Evolutionary conservation across 2,888 invertebrate species (phyloP).

Genomic region (Steinernema carpocapsae): DNA sequence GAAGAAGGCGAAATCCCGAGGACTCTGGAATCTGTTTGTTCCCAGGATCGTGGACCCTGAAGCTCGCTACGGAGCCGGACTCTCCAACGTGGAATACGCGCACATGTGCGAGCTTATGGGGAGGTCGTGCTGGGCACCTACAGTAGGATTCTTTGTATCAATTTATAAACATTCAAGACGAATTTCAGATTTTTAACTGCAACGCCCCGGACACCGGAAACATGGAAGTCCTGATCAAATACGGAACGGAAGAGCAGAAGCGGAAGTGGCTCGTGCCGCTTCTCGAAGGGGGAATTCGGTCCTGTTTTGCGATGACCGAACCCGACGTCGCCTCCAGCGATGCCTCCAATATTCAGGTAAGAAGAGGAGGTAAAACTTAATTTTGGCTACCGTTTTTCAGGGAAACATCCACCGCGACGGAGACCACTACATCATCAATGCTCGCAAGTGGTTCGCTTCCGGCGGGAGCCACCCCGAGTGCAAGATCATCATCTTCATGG

Average conservation of each 20-base stretch:
- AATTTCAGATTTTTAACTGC: slow-evolving; percentile 71
- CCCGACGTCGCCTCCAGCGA: slow-evolving; percentile 71
- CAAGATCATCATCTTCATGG: slow-evolving; percentile 72
- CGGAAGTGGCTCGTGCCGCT: slow-evolving; percentile 69
- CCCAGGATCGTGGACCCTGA: slow-evolving; percentile 70
- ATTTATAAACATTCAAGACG: too few relatives aligned
- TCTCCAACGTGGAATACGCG: slow-evolving; percentile 72
- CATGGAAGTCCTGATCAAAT: slow-evolving; percentile 72
- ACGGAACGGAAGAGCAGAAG: slow-evolving; percentile 71
- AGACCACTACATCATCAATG: slow-evolving; percentile 71
- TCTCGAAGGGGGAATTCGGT: slow-evolving; percentile 70
- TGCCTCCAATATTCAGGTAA: slow-evolving; percentile 71
- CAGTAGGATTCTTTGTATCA: neutral
- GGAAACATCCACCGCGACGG: slow-evolving; percentile 70
- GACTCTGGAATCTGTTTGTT: slow-evolving; percentile 72
- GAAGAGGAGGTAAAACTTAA: neutral
- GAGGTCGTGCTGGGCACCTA: slow-evolving; percentile 67
- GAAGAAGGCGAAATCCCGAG: slow-evolving; percentile 69
- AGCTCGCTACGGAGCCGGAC: slow-evolving; percentile 62
- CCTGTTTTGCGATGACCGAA: slow-evolving; percentile 72
- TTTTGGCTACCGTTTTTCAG: slow-evolving; percentile 37
- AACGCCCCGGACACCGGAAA: slow-evolving; percentile 72
- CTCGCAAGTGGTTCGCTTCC: slow-evolving; percentile 72
- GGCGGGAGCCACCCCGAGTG: slow-evolving; percentile 71
- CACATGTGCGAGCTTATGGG: slow-evolving; percentile 72